Evolutionary conservation across 2,113 vertebrate species (phyloP).

Genomic region (Dicaeum eximium): DNA sequence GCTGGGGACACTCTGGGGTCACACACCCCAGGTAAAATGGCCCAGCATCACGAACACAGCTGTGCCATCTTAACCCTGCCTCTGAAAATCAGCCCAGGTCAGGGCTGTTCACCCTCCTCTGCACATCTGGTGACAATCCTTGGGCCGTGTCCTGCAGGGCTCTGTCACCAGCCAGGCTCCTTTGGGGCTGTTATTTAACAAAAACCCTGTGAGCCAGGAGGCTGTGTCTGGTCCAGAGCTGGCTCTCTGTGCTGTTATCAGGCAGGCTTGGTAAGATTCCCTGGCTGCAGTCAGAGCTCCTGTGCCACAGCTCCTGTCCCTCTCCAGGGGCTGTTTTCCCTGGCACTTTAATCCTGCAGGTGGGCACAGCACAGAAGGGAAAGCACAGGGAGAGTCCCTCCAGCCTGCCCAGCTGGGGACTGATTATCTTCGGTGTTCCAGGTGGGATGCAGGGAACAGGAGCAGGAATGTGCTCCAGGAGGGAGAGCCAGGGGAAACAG

Average conservation of each 20-base stretch:
- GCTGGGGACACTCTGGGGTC: not conserved
- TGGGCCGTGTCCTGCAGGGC: not conserved
- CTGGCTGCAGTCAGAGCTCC: not conserved
- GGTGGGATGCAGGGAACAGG: not conserved
- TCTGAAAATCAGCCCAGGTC: not conserved
- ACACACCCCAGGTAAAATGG: accelerated
- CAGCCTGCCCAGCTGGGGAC: not conserved
- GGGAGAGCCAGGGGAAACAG: not conserved
- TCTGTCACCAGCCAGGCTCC: not conserved
- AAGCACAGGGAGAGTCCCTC: not conserved
- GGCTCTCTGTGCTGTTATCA: not conserved
- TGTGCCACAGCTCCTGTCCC: not conserved
- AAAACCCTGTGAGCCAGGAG: accelerated
- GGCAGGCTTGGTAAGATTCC: not conserved
- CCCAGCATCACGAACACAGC: not conserved
- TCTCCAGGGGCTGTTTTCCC: not conserved
- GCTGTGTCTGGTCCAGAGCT: not conserved
- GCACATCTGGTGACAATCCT: not conserved
- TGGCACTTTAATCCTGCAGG: not conserved
- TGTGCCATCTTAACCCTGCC: not conserved
- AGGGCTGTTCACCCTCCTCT: not conserved
- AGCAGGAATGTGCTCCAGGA: not conserved
- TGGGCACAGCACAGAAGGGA: not conserved
- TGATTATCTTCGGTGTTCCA: not conserved
- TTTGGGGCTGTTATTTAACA: not conserved